These are phyloP conservation scores for Drepana falcataria DNA, from an alignment of 2,888 invertebrate species.

Conservation along the genomic window DNA sequence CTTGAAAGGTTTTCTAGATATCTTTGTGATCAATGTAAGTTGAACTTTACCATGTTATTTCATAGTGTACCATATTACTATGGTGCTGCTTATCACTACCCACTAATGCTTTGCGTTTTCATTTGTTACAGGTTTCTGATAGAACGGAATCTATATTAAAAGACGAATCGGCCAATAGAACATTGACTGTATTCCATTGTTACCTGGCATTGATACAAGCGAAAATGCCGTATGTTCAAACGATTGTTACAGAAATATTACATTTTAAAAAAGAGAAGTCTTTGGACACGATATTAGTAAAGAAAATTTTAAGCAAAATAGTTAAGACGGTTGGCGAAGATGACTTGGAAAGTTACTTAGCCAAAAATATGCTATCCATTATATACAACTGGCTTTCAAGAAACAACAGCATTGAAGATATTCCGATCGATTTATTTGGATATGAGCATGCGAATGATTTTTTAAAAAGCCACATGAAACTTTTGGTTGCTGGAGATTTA, in stretches of 20 bases:
- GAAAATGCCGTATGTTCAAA: conserved; percentile 70
- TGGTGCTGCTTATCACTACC: not conserved
- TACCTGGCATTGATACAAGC: conserved; percentile 73
- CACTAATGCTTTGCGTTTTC: not conserved
- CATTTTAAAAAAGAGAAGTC: conserved; percentile 72
- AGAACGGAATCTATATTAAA: conserved; percentile 56
- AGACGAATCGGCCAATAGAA: conserved; percentile 80
- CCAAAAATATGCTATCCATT: conserved; percentile 66
- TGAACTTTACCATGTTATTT: not conserved
- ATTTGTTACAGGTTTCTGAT: conserved; percentile 52
- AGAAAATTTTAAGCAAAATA: conserved; percentile 63
- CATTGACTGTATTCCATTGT: conserved; percentile 77
- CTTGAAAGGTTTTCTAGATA: conserved; percentile 36
- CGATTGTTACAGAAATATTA: conserved; percentile 74
- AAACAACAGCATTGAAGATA: conserved; percentile 46
- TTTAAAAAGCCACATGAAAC: conserved; percentile 60
- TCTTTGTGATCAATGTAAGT: conserved; percentile 61
- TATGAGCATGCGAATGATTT: conserved; percentile 50
- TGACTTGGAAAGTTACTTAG: conserved; percentile 42
- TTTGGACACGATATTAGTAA: conserved; percentile 55
- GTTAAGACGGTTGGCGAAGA: conserved; percentile 29
- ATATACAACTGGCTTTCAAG: conserved; percentile 69
- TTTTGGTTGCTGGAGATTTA: conserved; percentile 64
- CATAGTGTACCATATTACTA: not conserved
- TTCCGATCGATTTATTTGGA: conserved; percentile 63